Conservation (phyloP, 2,888 invertebrate genomes). For the Lithophane semibrunnea region DNA sequence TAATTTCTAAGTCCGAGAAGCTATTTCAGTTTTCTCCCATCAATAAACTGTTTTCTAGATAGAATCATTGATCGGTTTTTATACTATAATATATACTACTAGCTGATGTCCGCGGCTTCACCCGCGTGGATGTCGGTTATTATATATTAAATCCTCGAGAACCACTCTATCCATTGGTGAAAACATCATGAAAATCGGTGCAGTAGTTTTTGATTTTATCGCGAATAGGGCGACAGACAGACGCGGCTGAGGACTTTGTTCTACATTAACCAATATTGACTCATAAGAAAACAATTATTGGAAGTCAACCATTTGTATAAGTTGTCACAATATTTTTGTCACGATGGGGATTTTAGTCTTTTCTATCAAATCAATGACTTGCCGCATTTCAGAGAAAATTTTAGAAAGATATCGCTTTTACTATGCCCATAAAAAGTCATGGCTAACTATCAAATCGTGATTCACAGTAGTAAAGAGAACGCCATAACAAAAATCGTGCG, state of each 20-base stretch:
- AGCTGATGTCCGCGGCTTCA: too few relatives aligned
- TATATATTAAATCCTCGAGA: too few relatives aligned
- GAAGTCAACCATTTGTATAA: neutral
- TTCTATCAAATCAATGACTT: neutral
- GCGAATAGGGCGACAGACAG: too few relatives aligned
- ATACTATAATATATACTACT: too few relatives aligned
- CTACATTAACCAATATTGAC: too few relatives aligned
- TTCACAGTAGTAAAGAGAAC: slow-evolving; percentile 47
- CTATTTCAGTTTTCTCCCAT: slow-evolving; percentile 30
- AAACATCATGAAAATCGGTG: too few relatives aligned
- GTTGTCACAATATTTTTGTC: neutral
- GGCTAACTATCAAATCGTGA: slow-evolving; percentile 57
- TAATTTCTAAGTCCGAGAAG: slow-evolving; percentile 34
- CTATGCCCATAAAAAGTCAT: slow-evolving; percentile 57
- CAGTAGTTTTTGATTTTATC: too few relatives aligned
- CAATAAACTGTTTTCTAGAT: slow-evolving; percentile 20
- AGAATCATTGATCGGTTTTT: neutral
- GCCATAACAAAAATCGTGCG: slow-evolving; percentile 58
- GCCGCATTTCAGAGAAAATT: slow-evolving; percentile 18
- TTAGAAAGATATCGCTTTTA: slow-evolving; percentile 39
- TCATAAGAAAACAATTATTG: too few relatives aligned
- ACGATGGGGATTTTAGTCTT: neutral
- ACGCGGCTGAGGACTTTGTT: too few relatives aligned
- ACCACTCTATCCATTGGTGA: too few relatives aligned
- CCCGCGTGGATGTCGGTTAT: too few relatives aligned